Evolutionary conservation across 2,113 vertebrate genomes (phyloP).

Genomic region (Cyphomyrus discorhynchus): DNA sequence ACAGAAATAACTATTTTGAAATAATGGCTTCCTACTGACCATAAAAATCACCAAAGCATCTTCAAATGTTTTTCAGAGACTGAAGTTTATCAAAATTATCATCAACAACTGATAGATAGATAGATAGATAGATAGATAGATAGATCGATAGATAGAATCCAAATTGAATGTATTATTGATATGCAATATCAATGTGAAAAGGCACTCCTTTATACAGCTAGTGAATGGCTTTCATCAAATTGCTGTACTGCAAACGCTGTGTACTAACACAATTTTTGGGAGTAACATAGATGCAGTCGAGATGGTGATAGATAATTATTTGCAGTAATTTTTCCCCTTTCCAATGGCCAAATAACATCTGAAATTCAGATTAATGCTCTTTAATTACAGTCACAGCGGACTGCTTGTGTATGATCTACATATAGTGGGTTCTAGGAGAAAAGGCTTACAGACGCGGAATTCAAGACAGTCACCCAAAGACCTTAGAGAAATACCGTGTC

Average conservation of each 20-base stretch:
- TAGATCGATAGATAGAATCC: not conserved
- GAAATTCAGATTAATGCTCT: conserved; percentile 31
- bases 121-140: not conserved
- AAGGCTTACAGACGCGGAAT: conserved; percentile 41
- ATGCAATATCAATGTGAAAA: not conserved
- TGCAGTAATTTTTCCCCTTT: conserved; percentile 13
- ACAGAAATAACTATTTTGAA: not conserved
- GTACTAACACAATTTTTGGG: not conserved
- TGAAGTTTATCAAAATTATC: not conserved
- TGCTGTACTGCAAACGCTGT: not conserved
- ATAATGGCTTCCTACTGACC: not conserved
- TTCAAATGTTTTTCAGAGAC: not conserved
- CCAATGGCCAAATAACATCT: conserved; percentile 19
- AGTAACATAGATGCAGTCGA: not conserved
- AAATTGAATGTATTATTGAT: not conserved
- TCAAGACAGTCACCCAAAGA: conserved; percentile 42
- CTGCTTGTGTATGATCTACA: conserved; percentile 32
- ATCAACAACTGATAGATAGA: not conserved
- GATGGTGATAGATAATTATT: conserved; percentile 2
- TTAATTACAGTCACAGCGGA: conserved; percentile 13
- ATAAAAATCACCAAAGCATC: not conserved
- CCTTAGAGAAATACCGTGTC: conserved; percentile 28
- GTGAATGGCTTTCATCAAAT: not conserved
- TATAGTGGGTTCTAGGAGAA: conserved; percentile 33
- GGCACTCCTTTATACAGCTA: not conserved